phyloP scores from a whole-genome alignment of 2,797 vertebrate genomes.

The Pterois miles region DNA sequence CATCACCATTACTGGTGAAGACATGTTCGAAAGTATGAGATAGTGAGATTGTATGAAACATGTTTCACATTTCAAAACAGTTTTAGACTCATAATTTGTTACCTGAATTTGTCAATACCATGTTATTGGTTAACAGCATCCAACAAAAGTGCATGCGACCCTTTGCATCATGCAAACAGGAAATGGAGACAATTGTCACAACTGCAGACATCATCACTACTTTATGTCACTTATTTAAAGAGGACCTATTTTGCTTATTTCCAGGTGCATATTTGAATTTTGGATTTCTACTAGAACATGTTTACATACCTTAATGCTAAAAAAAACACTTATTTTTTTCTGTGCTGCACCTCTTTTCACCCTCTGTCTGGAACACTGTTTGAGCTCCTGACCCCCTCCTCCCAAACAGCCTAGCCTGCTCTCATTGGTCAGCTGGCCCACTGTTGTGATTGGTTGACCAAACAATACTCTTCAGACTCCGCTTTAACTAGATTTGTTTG shows the following conservation, averaged over 20 bases:
- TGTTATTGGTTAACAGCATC: background rate
- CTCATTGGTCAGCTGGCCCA: no score
- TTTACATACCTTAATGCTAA: no score
- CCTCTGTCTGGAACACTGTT: no score
- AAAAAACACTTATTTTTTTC: background rate
- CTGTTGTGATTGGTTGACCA: no score
- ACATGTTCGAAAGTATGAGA: background rate
- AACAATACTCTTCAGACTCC: no score
- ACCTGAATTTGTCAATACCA: background rate
- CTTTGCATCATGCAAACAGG: slow-evolving; percentile 13
- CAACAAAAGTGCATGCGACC: background rate
- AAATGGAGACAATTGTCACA: background rate
- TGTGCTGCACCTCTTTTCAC: no score
- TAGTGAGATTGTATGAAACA: slow-evolving; percentile 1
- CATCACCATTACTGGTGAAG: background rate
- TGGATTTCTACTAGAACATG: no score
- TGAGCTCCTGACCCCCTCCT: no score
- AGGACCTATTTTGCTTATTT: no score
- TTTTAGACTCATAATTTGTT: background rate
- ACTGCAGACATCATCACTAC: background rate
- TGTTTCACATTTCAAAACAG: slow-evolving; percentile 1
- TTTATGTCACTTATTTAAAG: background rate
- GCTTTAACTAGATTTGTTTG: no score
- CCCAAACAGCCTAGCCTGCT: no score
- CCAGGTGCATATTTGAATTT: no score